Conservation (phyloP, 1,140 invertebrate genomes). For the Artemia franciscana region DNA sequence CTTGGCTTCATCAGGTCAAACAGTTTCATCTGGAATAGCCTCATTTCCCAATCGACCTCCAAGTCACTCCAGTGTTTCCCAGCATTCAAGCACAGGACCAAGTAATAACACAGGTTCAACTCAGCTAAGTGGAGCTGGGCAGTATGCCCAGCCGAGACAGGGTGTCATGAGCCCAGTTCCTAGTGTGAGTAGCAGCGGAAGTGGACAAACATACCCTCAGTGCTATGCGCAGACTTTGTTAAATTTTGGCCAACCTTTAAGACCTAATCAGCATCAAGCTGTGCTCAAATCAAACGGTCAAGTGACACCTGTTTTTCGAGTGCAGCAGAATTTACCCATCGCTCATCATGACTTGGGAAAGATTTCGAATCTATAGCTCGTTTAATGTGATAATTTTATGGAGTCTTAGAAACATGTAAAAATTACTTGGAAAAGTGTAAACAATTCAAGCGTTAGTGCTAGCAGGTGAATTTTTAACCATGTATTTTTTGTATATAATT, state of each 20-base stretch:
- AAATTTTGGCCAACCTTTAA: not conserved
- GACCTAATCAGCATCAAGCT: not conserved
- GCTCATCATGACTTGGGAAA: not conserved
- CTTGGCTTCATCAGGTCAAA: slow-evolving; percentile 1
- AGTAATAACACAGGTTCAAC: slow-evolving; percentile 30
- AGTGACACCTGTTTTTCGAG: not conserved
- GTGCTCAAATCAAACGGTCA: not conserved
- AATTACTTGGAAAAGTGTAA: no score
- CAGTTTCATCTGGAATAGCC: not conserved
- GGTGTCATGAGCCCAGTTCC: slow-evolving; percentile 10
- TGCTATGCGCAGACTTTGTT: not conserved
- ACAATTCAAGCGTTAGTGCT: no score
- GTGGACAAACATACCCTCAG: not conserved
- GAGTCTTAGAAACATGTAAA: no score
- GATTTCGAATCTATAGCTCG: not conserved
- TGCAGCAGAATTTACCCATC: not conserved
- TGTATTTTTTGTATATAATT: no score
- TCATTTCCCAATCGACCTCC: slow-evolving; percentile 2
- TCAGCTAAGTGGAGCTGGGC: slow-evolving; percentile 14
- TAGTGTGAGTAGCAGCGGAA: slow-evolving; percentile 8
- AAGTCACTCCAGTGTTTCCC: slow-evolving; percentile 12
- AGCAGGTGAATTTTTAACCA: no score
- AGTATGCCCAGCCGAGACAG: slow-evolving; percentile 2
- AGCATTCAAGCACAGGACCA: slow-evolving; percentile 29
- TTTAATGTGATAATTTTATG: no score